Percentiles rank a stretch among this genome's conserved stretches.
Conservation (phyloP, 2,797 vertebrate genomes). For the Labeo calbasu region DNA sequence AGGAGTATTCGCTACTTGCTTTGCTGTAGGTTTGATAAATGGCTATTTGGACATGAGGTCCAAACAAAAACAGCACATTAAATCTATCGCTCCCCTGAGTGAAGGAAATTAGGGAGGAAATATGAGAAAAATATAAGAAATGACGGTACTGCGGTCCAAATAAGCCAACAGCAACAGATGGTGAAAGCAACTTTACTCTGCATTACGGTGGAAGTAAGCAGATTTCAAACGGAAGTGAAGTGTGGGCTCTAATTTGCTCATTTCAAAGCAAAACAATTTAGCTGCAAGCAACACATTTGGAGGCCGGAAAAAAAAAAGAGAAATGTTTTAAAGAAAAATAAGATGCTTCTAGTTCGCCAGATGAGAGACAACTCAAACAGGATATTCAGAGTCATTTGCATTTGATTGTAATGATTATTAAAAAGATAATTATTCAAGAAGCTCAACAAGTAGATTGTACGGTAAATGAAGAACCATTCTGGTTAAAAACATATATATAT, state of each 20-base stretch:
- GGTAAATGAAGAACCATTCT: not conserved
- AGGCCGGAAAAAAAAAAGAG: not conserved
- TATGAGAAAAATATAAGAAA: slow-evolving; percentile 34
- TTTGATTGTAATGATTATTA: slow-evolving; percentile 8
- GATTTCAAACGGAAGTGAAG: slow-evolving; percentile 13
- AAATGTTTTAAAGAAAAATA: slow-evolving; percentile 15
- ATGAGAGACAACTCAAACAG: not conserved
- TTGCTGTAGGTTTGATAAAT: slow-evolving; percentile 53
- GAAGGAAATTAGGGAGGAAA: slow-evolving; percentile 28
- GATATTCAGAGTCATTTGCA: slow-evolving; percentile 15
- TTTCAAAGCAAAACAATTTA: slow-evolving; percentile 24
- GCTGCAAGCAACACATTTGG: slow-evolving; percentile 11
- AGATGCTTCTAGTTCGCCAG: not conserved
- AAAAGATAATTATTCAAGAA: not conserved
- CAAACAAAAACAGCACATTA: slow-evolving; percentile 26
- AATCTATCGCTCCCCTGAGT: slow-evolving; percentile 21
- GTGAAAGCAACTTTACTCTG: slow-evolving; percentile 2
- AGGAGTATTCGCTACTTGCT: slow-evolving; percentile 43
- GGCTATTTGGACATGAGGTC: slow-evolving; percentile 20
- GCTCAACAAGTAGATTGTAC: not conserved
- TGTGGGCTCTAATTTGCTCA: slow-evolving; percentile 20
- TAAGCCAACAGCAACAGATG: slow-evolving; percentile 17
- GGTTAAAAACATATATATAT: no score
- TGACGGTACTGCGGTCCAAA: not conserved
- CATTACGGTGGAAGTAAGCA: slow-evolving; percentile 6